Evolutionary conservation across 2,797 vertebrate species (phyloP).

Genomic region (Denticeps clupeoides): DNA sequence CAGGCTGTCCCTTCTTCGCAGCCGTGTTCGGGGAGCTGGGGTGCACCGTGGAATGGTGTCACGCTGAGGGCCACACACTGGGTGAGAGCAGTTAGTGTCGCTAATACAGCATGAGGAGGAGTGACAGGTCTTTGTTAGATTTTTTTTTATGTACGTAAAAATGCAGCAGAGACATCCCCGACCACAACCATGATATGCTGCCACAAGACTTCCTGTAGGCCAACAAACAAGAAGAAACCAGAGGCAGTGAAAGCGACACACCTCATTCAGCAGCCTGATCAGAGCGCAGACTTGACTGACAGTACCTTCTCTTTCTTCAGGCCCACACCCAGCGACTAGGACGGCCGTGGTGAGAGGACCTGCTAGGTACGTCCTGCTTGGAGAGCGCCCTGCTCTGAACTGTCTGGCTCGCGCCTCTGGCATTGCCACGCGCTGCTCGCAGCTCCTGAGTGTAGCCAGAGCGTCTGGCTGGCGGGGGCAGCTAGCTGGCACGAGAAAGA

Average conservation of each 20-base stretch:
- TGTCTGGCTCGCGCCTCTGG: constrained; percentile 69
- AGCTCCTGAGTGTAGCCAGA: constrained; percentile 38
- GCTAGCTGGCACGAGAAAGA: constrained; percentile 73
- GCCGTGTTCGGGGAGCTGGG: constrained; percentile 63
- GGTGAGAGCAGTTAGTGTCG: constrained; percentile 28
- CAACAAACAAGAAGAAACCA: too few species aligned
- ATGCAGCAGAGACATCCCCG: too few species aligned
- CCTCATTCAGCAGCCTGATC: background rate
- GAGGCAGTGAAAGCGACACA: too few species aligned
- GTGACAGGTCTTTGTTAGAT: background rate
- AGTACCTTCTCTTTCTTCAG: constrained; percentile 23
- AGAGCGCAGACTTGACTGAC: background rate
- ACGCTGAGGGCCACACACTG: constrained; percentile 44
- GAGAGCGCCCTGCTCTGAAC: constrained; percentile 70
- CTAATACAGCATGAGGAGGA: background rate
- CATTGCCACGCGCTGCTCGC: constrained; percentile 54
- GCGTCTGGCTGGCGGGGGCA: constrained; percentile 53
- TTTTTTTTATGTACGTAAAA: too few species aligned
- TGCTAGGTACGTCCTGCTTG: constrained; percentile 62
- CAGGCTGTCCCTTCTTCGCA: constrained; percentile 69
- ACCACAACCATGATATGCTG: too few species aligned
- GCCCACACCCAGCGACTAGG: constrained; percentile 45
- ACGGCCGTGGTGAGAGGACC: constrained; percentile 62
- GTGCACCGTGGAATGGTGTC: constrained; percentile 67
- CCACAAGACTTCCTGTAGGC: too few species aligned